These are phyloP conservation scores for Piscicola geometra DNA, from an alignment of 2,888 invertebrate species.

Conservation along the genomic window DNA sequence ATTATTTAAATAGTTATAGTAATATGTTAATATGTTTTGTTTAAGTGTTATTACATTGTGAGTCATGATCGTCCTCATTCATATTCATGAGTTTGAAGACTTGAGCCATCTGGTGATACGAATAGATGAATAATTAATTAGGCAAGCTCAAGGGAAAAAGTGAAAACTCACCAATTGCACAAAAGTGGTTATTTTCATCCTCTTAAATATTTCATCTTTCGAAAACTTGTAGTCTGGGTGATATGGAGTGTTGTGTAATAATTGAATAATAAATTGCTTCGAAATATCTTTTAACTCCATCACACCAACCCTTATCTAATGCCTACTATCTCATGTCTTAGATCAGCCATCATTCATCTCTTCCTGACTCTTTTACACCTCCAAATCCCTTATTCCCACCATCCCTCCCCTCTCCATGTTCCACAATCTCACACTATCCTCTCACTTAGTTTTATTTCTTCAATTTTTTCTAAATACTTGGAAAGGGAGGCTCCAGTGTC, in stretches of 20 bases:
- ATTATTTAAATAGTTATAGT: too few species aligned
- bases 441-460: conserved; percentile 54
- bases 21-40: too few species aligned
- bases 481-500: conserved; percentile 55
- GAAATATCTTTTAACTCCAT: too few species aligned
- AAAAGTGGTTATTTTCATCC: conserved; percentile 56
- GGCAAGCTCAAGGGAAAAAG: background rate
- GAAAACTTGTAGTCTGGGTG: conserved; percentile 55
- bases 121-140: background rate
- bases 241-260: background rate
- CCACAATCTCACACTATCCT: conserved; percentile 26
- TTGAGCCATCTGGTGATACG: background rate
- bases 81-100: background rate
- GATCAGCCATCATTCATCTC: too few species aligned
- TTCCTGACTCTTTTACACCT: too few species aligned
- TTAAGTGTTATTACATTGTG: background rate
- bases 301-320: too few species aligned
- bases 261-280: background rate
- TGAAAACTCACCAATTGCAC: conserved; percentile 52
- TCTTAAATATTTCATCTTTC: conserved; percentile 55
- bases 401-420: too few species aligned
- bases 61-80: background rate
- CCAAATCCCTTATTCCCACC: too few species aligned
- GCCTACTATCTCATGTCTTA: too few species aligned
- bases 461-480: conserved; percentile 53